Base-by-base conservation (phyloP, 1,140 invertebrate genomes). In the Drosophila malerkotliana region DNA sequence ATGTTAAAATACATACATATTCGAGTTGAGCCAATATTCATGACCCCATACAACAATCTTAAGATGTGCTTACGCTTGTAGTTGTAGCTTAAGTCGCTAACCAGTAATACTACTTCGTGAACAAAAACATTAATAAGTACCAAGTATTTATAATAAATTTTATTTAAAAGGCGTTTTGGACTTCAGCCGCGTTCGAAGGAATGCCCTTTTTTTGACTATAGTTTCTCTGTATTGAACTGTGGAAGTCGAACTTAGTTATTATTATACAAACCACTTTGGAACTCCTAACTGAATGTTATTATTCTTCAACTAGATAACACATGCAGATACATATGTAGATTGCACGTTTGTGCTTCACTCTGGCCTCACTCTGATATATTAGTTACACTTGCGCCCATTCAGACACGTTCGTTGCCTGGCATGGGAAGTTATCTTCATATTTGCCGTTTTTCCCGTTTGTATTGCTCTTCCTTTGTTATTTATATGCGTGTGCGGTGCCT, bases 311-410 rank as follows among this genome's bases (percentile, higher is more conserved):
- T 32, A 48, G 34, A 63, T 32, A 62, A 55, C 64, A 68, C 66
- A 69, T 67, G 47, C 52, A 67, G 62, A 67, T 74, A 21, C 21
- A 21, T 21, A 21, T 21, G 21, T 21, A 34, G 58, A 54, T 66
- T 49, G 54, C 7, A 21, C 56, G 24, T 41, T 62, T 34, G 15
- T 41, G 8, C 21, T 64, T 21, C 45, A 1, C 45, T 37, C 59
- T 45, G 59, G 59, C 37, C 18, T 47, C 8, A 14, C 55, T 44
- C 61, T 83, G 79, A 83, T 76, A 83, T 83, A 83, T 79, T 84
- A 83, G 80, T 83, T 79, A 66, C 80, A 83, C 64, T 83, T 84
- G 75, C 56, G 67, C 61, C 57, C 64, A 68, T 71, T 49, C 26
- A 41, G 48, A 47, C 47, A 52, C 58, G 47, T 64, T 56, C 32